Conservation (phyloP, 2,888 invertebrate species). For the Drepana falcataria region DNA sequence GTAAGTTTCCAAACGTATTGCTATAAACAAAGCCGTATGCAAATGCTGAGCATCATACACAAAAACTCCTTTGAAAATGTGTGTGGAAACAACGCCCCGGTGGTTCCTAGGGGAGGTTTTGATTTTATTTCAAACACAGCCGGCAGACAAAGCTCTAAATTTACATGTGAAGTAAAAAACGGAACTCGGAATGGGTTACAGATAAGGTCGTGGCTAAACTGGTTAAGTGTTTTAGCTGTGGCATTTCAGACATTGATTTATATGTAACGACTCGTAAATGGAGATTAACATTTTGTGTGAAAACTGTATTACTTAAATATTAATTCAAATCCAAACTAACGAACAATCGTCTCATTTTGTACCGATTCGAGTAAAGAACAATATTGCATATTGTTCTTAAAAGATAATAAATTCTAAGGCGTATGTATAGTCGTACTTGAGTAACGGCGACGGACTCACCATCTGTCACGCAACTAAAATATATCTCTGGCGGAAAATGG, state of each 20-base stretch:
- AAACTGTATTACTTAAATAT: too few species aligned
- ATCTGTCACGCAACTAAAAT: too few species aligned
- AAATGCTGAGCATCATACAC: conserved; percentile 1
- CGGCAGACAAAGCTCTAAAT: not conserved
- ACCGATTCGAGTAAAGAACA: too few species aligned
- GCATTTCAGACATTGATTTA: conserved; percentile 19
- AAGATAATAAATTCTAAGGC: too few species aligned
- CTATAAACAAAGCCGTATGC: conserved; percentile 1
- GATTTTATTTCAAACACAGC: conserved; percentile 9
- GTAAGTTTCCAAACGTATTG: not conserved
- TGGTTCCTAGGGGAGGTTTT: conserved; percentile 11
- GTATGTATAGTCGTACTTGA: too few species aligned
- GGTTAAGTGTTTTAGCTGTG: conserved; percentile 31
- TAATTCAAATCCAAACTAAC: too few species aligned
- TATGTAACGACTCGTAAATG: not conserved
- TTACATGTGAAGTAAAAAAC: conserved; percentile 2
- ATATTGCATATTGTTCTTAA: too few species aligned
- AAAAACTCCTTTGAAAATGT: conserved; percentile 12
- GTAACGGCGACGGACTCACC: too few species aligned
- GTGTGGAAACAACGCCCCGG: conserved; percentile 3
- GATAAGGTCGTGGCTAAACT: conserved; percentile 4
- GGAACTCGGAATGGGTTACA: not conserved
- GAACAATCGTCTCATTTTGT: too few species aligned
- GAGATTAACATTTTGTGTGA: too few species aligned
- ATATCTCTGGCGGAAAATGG: too few species aligned